A percentile compares a stretch with the other conserved stretches of the same genome.
These are phyloP conservation scores for Catonia carolina DNA, from an alignment of 2,888 invertebrate species.

Conservation along the genomic window DNA sequence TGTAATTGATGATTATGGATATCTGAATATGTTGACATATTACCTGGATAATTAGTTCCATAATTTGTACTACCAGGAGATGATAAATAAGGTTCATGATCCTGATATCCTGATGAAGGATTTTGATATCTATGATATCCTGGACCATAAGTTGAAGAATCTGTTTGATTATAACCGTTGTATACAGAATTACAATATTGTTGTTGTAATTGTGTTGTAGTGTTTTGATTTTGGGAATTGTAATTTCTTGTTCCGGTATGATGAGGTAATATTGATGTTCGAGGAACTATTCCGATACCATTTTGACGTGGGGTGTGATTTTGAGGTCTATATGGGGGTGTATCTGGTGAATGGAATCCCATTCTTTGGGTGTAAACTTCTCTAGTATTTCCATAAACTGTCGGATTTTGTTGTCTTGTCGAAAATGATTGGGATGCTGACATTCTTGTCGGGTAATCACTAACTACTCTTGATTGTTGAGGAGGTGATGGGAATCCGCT, in stretches of 20 bases:
- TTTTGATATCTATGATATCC: slow-evolving; percentile 25
- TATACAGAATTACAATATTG: slow-evolving; percentile 31
- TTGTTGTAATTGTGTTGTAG: slow-evolving; percentile 26
- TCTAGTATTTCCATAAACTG: slow-evolving; percentile 8
- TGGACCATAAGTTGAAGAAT: slow-evolving; percentile 46
- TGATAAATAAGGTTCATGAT: slow-evolving; percentile 21
- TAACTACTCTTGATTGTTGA: slow-evolving; percentile 21
- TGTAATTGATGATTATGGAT: slow-evolving; percentile 36
- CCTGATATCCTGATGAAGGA: slow-evolving; percentile 20
- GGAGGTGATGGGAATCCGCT: slow-evolving; percentile 30
- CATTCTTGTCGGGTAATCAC: slow-evolving; percentile 23
- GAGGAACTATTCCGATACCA: slow-evolving; percentile 18
- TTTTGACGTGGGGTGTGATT: slow-evolving; percentile 18
- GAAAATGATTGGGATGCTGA: neutral
- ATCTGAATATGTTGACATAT: slow-evolving; percentile 37
- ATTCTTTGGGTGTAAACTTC: slow-evolving; percentile 22
- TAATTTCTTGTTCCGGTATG: slow-evolving; percentile 9
- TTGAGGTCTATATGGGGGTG: slow-evolving; percentile 13
- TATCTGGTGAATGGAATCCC: slow-evolving; percentile 17
- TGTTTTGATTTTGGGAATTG: slow-evolving; percentile 12
- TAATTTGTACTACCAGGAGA: slow-evolving; percentile 39
- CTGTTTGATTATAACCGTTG: slow-evolving; percentile 49
- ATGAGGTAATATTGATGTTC: slow-evolving; percentile 12
- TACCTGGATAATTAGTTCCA: slow-evolving; percentile 41
- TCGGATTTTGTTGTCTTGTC: slow-evolving; percentile 10